Evolutionary conservation across 2,888 invertebrate species (phyloP).

Genomic region (Orchesella flavescens): DNA sequence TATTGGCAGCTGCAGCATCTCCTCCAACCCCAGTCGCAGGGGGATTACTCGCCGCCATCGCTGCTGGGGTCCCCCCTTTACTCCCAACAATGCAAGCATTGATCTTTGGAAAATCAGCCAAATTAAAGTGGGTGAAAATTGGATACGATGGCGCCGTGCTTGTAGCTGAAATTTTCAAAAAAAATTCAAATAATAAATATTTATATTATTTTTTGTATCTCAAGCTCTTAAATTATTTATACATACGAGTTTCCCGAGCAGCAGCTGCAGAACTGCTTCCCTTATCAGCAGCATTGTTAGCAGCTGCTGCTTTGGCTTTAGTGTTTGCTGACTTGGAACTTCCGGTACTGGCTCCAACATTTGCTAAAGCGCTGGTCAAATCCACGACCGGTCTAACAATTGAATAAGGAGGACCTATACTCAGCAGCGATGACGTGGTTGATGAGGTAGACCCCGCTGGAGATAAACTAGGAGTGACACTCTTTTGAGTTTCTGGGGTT

Average conservation of each 20-base stretch:
- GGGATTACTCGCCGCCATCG: neutral
- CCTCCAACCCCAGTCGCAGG: neutral
- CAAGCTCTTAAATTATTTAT: no score
- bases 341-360: neutral
- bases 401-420: slow-evolving; percentile 34
- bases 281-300: slow-evolving; percentile 5
- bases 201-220: no score
- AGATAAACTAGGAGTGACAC: slow-evolving; percentile 32
- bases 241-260: no score
- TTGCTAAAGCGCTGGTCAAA: slow-evolving; percentile 29
- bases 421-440: slow-evolving; percentile 35
- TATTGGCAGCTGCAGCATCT: slow-evolving; percentile 12
- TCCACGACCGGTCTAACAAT: neutral
- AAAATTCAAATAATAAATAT: no score
- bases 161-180: neutral
- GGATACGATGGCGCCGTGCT: slow-evolving; percentile 49
- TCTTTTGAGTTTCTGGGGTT: slow-evolving; percentile 23
- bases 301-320: slow-evolving; percentile 34
- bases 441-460: slow-evolving; percentile 54
- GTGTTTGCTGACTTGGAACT: slow-evolving; percentile 13
- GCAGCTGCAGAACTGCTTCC: neutral
- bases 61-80: slow-evolving; percentile 10
- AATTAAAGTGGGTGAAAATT: slow-evolving; percentile 48
- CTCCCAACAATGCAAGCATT: slow-evolving; percentile 58
- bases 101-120: slow-evolving; percentile 63